Evolutionary conservation across 2,888 invertebrate species (phyloP), one percentile per base, ranked within the genome.

Genomic region (Synergus itoensis): DNA sequence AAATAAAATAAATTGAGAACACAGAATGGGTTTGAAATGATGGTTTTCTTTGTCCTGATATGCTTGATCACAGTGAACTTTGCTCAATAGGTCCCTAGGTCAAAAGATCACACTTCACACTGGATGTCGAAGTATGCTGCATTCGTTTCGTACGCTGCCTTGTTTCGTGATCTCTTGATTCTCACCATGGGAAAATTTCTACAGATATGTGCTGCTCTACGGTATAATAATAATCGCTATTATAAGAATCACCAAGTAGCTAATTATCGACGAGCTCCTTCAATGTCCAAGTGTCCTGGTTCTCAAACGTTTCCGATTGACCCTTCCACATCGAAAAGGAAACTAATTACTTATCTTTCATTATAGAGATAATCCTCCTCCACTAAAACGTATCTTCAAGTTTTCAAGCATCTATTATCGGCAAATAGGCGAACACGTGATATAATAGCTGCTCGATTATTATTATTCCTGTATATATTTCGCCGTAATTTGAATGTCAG

Each of bases 231-330:
- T 89, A 87, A 87, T 88, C 84, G 86, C 86, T 86, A 88, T 90
- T 90, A 90, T 28, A 28, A 90, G 86, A 85, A 73, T 73, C 53
- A 73, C 53, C 73, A 48, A 53, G 48, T 73, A 53, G 82, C 83
- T 89, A 90, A 90, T 90, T 88, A 90, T 89, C 85, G 88, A 79
- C 82, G 83, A 86, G 87, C 87, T 84, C 88, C 85, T 87, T 90
- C 88, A 88, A 89, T 90, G 86, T 85, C 86, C 80, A 83, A 85
- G 87, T 88, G 90, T 86, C 89, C 90, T 79, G 89, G 87, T 90
- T 91, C 90, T 89, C 90, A 90, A 88, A 90, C 86, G 83, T 87
- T 88, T 86, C 75, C 62, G 80, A 83, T 75, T 80, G 73, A 81
- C 83, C 83, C 82, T 79, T 82, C 81, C 73, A 81, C 82, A 62